phyloP scores from a whole-genome alignment of 2,888 invertebrate species.

The Cordilura impudica region DNA sequence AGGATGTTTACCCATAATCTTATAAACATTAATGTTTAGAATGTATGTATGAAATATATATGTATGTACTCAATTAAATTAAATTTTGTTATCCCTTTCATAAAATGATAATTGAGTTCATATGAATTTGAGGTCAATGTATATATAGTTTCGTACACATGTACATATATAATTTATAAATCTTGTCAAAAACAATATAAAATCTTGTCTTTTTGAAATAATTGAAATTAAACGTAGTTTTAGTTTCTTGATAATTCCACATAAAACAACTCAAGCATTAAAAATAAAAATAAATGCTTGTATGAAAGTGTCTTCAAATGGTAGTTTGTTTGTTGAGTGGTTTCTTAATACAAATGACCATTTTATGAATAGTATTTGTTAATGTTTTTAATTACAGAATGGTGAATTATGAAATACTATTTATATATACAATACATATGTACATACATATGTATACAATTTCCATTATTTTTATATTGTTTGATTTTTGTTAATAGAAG shows the following conservation, averaged over 20 bases:
- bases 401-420: too few species aligned
- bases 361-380: not conserved
- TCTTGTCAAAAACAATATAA: not conserved
- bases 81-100: too few species aligned
- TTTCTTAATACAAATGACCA: not conserved
- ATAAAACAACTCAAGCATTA: constrained; percentile 24
- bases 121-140: constrained; percentile 22
- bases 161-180: not conserved
- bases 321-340: not conserved
- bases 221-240: not conserved
- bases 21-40: too few species aligned
- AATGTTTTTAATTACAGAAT: not conserved
- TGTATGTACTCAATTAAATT: too few species aligned
- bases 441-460: not conserved
- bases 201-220: not conserved
- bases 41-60: too few species aligned
- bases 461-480: too few species aligned
- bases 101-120: constrained; percentile 7
- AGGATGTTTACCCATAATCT: too few species aligned
- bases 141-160: not conserved
- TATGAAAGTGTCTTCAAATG: not conserved
- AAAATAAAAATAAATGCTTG: not conserved
- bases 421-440: not conserved
- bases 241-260: not conserved
- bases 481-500: too few species aligned